These are phyloP conservation scores for Philereme vetulata DNA, from an alignment of 2,888 invertebrate species.

Conservation along the genomic window DNA sequence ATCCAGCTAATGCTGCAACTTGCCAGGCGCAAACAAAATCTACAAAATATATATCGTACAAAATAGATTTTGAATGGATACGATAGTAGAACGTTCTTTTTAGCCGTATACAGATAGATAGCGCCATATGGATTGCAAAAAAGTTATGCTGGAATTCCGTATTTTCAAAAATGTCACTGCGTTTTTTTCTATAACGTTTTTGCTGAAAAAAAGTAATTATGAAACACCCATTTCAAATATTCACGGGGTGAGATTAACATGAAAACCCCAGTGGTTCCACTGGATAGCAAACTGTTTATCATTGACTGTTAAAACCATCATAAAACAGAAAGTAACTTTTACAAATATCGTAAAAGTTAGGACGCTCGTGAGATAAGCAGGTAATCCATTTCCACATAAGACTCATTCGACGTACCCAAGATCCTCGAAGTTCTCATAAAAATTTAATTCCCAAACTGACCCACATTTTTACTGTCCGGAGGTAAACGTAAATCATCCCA, in stretches of 20 bases:
- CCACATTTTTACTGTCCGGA: slow-evolving; percentile 67
- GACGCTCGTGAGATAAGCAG: slow-evolving; percentile 53
- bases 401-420: slow-evolving; percentile 45
- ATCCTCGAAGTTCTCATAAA: slow-evolving; percentile 57
- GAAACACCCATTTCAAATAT: neutral
- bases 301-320: slow-evolving; percentile 35
- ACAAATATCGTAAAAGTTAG: slow-evolving; percentile 50
- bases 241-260: too few relatives aligned
- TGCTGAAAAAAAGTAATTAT: neutral
- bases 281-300: slow-evolving; percentile 18
- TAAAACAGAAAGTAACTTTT: slow-evolving; percentile 46
- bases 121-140: too few relatives aligned
- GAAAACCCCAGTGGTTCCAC: neutral
- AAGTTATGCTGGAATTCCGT: too few relatives aligned
- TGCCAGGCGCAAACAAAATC: too few relatives aligned
- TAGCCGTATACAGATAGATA: too few relatives aligned
- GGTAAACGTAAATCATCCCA: slow-evolving; percentile 64
- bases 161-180: too few relatives aligned
- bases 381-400: slow-evolving; percentile 49
- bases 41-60: too few relatives aligned
- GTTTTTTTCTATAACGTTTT: too few relatives aligned
- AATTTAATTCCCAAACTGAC: slow-evolving; percentile 68
- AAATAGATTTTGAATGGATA: too few relatives aligned
- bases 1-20: too few relatives aligned
- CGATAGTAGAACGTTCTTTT: too few relatives aligned